Evolutionary conservation across 2,113 vertebrate genomes (phyloP).

Genomic region (Protomyctophum bolini): DNA sequence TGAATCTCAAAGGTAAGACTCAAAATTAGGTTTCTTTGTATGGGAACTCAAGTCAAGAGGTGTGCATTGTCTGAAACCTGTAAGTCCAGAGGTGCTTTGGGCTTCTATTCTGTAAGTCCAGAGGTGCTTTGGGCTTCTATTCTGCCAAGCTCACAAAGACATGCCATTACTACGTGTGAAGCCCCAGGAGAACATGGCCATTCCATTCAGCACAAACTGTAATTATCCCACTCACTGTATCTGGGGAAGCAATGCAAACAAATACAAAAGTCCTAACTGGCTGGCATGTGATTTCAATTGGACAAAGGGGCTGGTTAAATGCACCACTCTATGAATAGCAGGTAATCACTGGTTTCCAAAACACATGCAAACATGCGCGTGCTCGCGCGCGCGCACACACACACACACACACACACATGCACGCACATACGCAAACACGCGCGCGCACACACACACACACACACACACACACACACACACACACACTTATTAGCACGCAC

Average conservation of each 20-base stretch:
- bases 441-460: conserved; percentile 12
- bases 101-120: not conserved
- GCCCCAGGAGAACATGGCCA: not conserved
- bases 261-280: conserved; percentile 27
- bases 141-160: not conserved
- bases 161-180: not conserved
- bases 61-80: no score
- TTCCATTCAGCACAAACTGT: not conserved
- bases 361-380: not conserved
- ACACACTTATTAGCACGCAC: conserved; percentile 10
- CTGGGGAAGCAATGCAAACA: conserved; percentile 30
- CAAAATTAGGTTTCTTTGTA: no score
- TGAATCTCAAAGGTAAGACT: not conserved
- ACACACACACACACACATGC: not conserved
- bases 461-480: not conserved
- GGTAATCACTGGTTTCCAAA: conserved; percentile 60
- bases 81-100: not conserved
- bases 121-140: not conserved
- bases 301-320: conserved; percentile 45
- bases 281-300: conserved; percentile 31
- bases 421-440: not conserved
- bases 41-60: no score
- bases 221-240: conserved; percentile 46
- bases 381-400: not conserved
- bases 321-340: conserved; percentile 47